Percentiles rank a stretch among this genome's conserved stretches.
Conservation (phyloP, 53 echinoderm and acorn worm genomes). For the Patiria pectinifera region DNA sequence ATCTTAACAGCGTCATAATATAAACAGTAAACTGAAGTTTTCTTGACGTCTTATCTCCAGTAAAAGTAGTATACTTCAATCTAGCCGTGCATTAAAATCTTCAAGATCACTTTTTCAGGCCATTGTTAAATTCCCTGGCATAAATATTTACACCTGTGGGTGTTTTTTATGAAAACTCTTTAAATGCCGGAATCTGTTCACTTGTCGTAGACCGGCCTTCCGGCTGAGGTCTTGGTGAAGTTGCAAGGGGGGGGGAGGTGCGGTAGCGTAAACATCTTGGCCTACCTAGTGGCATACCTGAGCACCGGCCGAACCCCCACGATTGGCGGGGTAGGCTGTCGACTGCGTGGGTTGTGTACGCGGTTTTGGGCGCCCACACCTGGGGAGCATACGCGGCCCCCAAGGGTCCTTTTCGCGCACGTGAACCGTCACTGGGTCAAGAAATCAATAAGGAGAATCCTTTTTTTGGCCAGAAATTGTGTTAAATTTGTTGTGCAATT, state of each 20-base stretch:
- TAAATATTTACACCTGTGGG: constrained; percentile 60
- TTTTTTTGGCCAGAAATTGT: neutral
- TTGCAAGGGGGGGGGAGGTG: neutral
- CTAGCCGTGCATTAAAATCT: constrained; percentile 21
- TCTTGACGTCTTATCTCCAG: constrained; percentile 11
- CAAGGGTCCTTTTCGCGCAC: neutral
- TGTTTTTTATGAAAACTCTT: constrained; percentile 36
- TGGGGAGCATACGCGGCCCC: constrained; percentile 46
- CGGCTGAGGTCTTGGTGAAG: neutral
- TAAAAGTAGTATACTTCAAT: constrained; percentile 29
- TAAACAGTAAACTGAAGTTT: neutral
- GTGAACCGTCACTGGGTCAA: neutral
- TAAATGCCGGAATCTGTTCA: constrained; percentile 14
- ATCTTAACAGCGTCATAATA: neutral
- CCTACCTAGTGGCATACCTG: constrained; percentile 31
- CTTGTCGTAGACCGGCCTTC: neutral
- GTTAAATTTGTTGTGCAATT: too few species aligned
- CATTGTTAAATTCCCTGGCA: constrained; percentile 45
- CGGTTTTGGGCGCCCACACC: constrained; percentile 34
- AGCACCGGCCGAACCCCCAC: neutral
- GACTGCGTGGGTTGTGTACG: neutral
- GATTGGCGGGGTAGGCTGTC: neutral
- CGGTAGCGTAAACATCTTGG: neutral
- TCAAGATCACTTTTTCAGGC: neutral
- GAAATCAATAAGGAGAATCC: constrained; percentile 24